Percentiles rank a stretch among this genome's conserved stretches.
phyloP scores from a whole-genome alignment of 2,888 invertebrate species.

The Augiades crinisus region DNA sequence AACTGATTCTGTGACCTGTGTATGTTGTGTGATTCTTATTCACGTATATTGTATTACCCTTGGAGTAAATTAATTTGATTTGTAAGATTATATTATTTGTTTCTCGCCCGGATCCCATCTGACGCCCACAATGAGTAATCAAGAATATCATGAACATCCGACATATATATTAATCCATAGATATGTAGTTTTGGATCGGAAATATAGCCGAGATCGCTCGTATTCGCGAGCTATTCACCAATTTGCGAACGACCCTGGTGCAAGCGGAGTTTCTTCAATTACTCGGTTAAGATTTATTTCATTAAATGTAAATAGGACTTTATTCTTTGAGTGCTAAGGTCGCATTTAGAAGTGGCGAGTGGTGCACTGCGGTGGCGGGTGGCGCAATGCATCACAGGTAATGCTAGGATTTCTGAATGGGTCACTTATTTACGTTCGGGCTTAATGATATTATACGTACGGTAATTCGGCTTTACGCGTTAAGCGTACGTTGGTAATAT shows the following conservation, averaged over 20 bases:
- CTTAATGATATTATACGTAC: neutral
- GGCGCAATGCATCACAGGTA: constrained; percentile 45
- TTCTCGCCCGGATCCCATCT: no score
- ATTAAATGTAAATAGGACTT: constrained; percentile 32
- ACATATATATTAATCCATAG: no score
- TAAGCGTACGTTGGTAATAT: neutral
- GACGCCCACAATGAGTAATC: no score
- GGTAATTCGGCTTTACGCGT: neutral
- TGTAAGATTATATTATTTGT: no score
- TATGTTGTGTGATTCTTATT: no score
- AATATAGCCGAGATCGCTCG: neutral
- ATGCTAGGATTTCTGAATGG: constrained; percentile 33
- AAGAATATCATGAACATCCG: no score
- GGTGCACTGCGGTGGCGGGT: constrained; percentile 39
- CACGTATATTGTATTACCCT: no score
- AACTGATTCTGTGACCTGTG: no score
- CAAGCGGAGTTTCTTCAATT: constrained; percentile 21
- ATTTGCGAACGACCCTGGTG: constrained; percentile 13
- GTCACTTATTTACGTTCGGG: constrained; percentile 14
- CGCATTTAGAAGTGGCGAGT: constrained; percentile 31
- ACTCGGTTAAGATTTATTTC: constrained; percentile 24
- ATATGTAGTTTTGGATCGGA: neutral
- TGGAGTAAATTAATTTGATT: no score
- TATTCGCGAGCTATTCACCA: constrained; percentile 6
- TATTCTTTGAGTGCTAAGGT: constrained; percentile 33